These are phyloP conservation scores for Orthosia gracilis DNA, from an alignment of 2,888 invertebrate genomes.

Conservation along the genomic window DNA sequence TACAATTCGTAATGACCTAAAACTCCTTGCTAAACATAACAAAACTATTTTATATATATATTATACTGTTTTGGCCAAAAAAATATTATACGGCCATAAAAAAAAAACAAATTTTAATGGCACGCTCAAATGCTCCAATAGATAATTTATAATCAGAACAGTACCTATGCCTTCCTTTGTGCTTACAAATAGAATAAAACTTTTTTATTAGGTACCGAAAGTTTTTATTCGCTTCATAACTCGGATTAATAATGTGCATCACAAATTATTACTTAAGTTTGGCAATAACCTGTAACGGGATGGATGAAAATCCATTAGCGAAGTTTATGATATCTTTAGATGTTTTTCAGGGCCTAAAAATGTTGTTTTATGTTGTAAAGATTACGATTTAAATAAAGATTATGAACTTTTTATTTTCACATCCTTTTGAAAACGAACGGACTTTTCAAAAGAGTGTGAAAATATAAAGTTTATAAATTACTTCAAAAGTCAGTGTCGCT, in stretches of 20 bases:
- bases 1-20: not conserved
- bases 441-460: no score
- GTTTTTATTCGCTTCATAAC: not conserved
- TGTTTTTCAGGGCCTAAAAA: not conserved
- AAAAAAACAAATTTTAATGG: constrained; percentile 11
- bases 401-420: no score
- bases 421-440: no score
- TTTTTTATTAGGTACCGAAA: not conserved
- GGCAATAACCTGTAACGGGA: not conserved
- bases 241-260: not conserved
- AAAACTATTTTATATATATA: no score
- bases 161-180: not conserved
- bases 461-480: no score
- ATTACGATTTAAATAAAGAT: no score
- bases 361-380: not conserved
- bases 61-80: not conserved
- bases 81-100: not conserved
- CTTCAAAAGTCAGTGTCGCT: no score
- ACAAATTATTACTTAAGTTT: not conserved
- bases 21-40: not conserved
- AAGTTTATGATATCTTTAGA: not conserved
- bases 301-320: not conserved
- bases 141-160: constrained; percentile 5
- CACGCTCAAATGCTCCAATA: not conserved
- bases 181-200: constrained; percentile 2